Conservation (phyloP, 2,797 vertebrate genomes). For the Enteromius trimaculatus region DNA sequence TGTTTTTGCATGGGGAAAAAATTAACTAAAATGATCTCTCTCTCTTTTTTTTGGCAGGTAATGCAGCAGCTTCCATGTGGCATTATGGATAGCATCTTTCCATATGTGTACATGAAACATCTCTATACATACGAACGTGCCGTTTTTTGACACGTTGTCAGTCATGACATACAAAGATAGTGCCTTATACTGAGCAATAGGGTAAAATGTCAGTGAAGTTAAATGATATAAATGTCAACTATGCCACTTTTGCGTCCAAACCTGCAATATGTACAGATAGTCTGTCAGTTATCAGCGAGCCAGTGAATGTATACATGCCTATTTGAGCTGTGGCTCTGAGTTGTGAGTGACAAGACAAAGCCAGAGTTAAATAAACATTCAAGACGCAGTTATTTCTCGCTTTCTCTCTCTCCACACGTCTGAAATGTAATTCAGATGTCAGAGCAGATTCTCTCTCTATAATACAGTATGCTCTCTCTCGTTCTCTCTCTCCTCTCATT, state of each 20-base stretch:
- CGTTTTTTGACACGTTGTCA: constrained; percentile 28
- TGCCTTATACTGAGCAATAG: constrained; percentile 41
- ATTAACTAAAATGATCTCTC: background rate
- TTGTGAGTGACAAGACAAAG: constrained; percentile 67
- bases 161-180: constrained; percentile 46
- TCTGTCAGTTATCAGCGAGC: constrained; percentile 56
- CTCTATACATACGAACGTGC: constrained; percentile 9
- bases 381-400: constrained; percentile 74
- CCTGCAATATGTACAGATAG: constrained; percentile 53
- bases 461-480: constrained; percentile 65
- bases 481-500: constrained; percentile 66
- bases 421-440: constrained; percentile 87
- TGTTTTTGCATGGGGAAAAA: background rate
- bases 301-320: constrained; percentile 54
- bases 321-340: constrained; percentile 49
- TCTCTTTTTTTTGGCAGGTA: background rate
- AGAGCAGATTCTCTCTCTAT: constrained; percentile 73
- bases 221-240: constrained; percentile 64
- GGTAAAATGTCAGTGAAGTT: constrained; percentile 60
- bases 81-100: constrained; percentile 24
- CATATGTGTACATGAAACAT: constrained; percentile 19
- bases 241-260: constrained; percentile 48
- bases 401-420: constrained; percentile 69
- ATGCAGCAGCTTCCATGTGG: background rate
- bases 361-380: constrained; percentile 85